These are phyloP conservation scores for Podarcis muralis DNA, from an alignment of 2,113 vertebrate genomes.

Conservation along the genomic window DNA sequence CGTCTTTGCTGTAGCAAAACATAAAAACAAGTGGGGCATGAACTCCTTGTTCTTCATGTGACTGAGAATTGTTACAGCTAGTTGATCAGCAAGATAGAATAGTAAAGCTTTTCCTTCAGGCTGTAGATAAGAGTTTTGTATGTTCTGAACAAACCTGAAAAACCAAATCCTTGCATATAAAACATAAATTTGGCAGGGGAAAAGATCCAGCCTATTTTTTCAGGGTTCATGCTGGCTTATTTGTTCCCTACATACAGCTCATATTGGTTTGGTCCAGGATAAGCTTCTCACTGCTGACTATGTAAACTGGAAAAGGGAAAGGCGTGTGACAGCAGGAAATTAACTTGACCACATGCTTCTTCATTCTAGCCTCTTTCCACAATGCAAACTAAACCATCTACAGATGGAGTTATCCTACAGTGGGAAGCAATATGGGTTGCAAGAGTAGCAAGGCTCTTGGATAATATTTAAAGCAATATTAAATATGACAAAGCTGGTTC, in stretches of 20 bases:
- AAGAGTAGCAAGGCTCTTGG: slow-evolving; percentile 3
- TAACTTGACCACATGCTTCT: not conserved
- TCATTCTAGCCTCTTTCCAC: slow-evolving; percentile 24
- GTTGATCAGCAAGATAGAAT: not conserved
- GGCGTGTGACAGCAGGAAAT: not conserved
- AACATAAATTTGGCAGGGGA: not conserved
- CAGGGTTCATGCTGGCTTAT: too few species aligned
- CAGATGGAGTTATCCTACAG: slow-evolving; percentile 3
- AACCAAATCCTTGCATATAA: not conserved
- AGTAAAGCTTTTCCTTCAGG: not conserved
- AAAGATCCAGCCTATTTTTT: not conserved
- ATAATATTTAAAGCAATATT: slow-evolving; percentile 55
- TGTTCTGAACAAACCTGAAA: not conserved
- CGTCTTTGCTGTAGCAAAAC: not conserved
- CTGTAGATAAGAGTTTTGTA: not conserved
- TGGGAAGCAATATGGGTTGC: slow-evolving; percentile 7
- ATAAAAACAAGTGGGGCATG: not conserved
- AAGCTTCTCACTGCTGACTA: not conserved
- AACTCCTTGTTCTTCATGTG: not conserved
- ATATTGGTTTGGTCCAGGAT: not conserved
- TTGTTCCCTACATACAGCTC: not conserved
- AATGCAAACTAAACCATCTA: slow-evolving; percentile 1
- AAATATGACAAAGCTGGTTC: slow-evolving; percentile 59
- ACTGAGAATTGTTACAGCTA: not conserved
- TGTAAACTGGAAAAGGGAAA: not conserved